Evolutionary conservation across 2,888 invertebrate genomes (phyloP).

Genomic region (Brassicogethes aeneus): DNA sequence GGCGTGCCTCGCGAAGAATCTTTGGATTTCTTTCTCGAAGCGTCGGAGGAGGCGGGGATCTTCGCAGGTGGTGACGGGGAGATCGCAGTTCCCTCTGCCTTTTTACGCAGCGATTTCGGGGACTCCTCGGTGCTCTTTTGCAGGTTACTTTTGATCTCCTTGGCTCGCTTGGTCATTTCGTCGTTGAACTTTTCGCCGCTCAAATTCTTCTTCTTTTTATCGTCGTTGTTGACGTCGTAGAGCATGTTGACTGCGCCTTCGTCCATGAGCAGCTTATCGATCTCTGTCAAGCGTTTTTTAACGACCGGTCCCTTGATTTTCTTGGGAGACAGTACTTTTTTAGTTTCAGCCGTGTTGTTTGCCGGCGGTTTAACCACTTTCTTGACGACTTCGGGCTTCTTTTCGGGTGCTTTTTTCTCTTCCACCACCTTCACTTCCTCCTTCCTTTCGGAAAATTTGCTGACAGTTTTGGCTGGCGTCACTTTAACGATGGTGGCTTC

Average conservation of each 20-base stretch:
- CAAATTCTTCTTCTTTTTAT: constrained; percentile 28
- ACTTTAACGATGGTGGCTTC: constrained; percentile 6
- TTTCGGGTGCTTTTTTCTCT: constrained; percentile 17
- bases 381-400: constrained; percentile 6
- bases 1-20: constrained; percentile 41
- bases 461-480: constrained; percentile 1
- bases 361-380: constrained; percentile 7
- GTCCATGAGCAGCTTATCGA: constrained; percentile 70
- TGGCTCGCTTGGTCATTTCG: constrained; percentile 34
- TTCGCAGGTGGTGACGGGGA: constrained; percentile 8
- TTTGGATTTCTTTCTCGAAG: constrained; percentile 34
- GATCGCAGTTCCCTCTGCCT: constrained; percentile 32
- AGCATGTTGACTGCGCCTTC: constrained; percentile 83
- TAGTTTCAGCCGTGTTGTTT: neutral
- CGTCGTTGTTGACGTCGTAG: constrained; percentile 59
- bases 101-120: constrained; percentile 42
- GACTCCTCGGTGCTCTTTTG: constrained; percentile 35
- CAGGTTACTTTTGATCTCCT: constrained; percentile 35
- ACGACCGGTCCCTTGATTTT: constrained; percentile 15
- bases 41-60: constrained; percentile 11
- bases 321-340: constrained; percentile 14
- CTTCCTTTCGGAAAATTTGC: constrained; percentile 4
- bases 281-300: constrained; percentile 48
- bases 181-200: constrained; percentile 30
- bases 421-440: constrained; percentile 12